These are phyloP conservation scores for Venustoraphidia nigricollis DNA, from an alignment of 2,888 invertebrate species.

Conservation along the genomic window DNA sequence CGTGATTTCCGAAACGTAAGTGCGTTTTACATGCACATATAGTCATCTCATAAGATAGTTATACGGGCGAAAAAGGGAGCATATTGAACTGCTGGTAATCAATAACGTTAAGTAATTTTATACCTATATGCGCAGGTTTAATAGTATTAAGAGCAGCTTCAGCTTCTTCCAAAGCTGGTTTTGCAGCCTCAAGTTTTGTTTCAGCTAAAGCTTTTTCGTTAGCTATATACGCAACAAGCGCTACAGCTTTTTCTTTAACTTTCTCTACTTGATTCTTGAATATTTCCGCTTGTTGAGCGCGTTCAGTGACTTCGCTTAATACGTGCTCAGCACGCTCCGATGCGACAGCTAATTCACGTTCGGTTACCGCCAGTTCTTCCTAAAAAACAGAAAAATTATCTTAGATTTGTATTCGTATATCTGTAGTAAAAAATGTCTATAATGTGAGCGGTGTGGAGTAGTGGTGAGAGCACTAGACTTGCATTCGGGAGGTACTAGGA, in stretches of 20 bases:
- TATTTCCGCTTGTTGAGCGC: slow-evolving; percentile 89
- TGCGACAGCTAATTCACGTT: slow-evolving; percentile 81
- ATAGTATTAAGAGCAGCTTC: slow-evolving; percentile 91
- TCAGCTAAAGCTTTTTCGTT: slow-evolving; percentile 84
- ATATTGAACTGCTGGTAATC: too few relatives aligned
- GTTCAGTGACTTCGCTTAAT: slow-evolving; percentile 76
- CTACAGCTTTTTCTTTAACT: slow-evolving; percentile 91
- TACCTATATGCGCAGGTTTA: slow-evolving; percentile 84
- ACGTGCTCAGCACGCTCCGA: slow-evolving; percentile 84
- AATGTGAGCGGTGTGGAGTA: too few relatives aligned
- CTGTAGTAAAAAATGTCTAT: not conserved
- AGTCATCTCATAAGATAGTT: too few relatives aligned
- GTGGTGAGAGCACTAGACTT: too few relatives aligned
- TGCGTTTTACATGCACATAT: too few relatives aligned
- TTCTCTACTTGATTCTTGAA: slow-evolving; percentile 91
- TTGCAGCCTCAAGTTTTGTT: slow-evolving; percentile 85
- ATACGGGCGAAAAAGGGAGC: too few relatives aligned
- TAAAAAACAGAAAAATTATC: not conserved
- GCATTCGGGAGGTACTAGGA: too few relatives aligned
- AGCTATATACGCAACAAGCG: slow-evolving; percentile 69
- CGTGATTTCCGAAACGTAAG: too few relatives aligned
- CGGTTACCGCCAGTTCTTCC: slow-evolving; percentile 85
- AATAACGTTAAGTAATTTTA: not conserved
- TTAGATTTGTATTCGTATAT: not conserved
- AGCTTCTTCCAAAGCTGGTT: slow-evolving; percentile 89